phyloP scores from a whole-genome alignment of 92 coral and sea anemone species.

The Phenganax stokvisi region DNA sequence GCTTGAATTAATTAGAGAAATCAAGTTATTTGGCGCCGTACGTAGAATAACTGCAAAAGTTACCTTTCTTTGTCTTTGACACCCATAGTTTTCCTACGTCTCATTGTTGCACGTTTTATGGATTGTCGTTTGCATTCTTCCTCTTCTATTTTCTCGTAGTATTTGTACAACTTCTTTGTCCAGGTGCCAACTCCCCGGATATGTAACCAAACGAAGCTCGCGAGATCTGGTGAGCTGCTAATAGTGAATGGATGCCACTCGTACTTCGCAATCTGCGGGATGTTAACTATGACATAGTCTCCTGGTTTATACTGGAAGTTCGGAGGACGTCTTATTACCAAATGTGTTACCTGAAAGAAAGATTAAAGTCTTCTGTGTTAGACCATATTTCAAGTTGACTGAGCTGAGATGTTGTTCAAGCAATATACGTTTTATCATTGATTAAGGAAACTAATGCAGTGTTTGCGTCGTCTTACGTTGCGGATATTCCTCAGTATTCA shows the following conservation, averaged over 20 bases:
- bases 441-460: no score
- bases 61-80: slow-evolving; percentile 18
- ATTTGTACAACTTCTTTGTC: slow-evolving; percentile 64
- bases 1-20: no score
- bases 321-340: slow-evolving; percentile 33
- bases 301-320: slow-evolving; percentile 77
- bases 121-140: slow-evolving; percentile 24
- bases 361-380: background rate
- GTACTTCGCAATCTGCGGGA: slow-evolving; percentile 65
- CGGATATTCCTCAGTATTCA: no score
- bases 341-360: slow-evolving; percentile 23
- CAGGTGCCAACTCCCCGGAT: slow-evolving; percentile 82
- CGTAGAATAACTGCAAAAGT: no score
- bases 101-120: background rate
- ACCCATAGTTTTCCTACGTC: background rate
- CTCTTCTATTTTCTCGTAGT: slow-evolving; percentile 27
- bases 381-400: background rate
- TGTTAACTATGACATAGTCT: slow-evolving; percentile 67
- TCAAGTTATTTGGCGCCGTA: no score
- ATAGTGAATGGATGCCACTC: slow-evolving; percentile 87
- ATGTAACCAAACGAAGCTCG: slow-evolving; percentile 61
- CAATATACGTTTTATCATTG: background rate
- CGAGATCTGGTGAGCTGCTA: slow-evolving; percentile 71
- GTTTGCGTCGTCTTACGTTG: no score
- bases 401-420: background rate